A percentile compares a stretch with the other conserved stretches of the same genome.
phyloP scores from a whole-genome alignment of 2,888 invertebrate species.

The Prionchulus punctatus region DNA sequence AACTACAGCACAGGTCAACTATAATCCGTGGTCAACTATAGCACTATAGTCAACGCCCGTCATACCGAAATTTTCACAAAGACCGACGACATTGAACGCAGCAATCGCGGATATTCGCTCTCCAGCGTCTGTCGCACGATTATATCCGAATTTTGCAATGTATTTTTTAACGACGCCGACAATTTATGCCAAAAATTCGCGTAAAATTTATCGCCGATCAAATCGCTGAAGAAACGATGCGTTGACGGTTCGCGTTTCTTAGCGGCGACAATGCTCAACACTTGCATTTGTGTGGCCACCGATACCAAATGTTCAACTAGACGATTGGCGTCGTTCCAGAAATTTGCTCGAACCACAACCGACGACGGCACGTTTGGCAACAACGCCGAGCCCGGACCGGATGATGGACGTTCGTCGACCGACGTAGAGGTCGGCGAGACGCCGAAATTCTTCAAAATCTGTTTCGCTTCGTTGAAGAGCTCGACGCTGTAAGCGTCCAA shows the following conservation, averaged over 20 bases:
- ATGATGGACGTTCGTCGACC: neutral
- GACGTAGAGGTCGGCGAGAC: neutral
- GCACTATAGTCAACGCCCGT: too few species aligned
- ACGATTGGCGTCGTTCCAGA: slow-evolving; percentile 78
- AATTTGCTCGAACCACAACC: slow-evolving; percentile 43
- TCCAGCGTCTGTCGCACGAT: slow-evolving; percentile 61
- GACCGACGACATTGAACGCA: slow-evolving; percentile 57
- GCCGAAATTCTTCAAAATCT: neutral
- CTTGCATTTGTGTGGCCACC: slow-evolving; percentile 32
- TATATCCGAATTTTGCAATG: neutral
- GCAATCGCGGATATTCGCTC: slow-evolving; percentile 65
- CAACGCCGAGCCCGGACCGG: neutral
- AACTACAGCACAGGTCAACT: too few species aligned
- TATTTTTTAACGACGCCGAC: neutral
- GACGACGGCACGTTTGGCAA: slow-evolving; percentile 10
- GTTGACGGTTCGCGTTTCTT: slow-evolving; percentile 40
- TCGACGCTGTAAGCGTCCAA: slow-evolving; percentile 32
- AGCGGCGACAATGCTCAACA: slow-evolving; percentile 41
- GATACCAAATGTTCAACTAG: slow-evolving; percentile 50
- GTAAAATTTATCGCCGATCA: neutral
- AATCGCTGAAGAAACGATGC: slow-evolving; percentile 30
- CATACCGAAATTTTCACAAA: neutral
- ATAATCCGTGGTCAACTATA: too few species aligned
- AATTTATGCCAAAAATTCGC: slow-evolving; percentile 4
- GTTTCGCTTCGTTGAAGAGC: slow-evolving; percentile 37